Percentiles rank a stretch among this genome's conserved stretches.
These are phyloP conservation scores for Epinephelus fuscoguttatus DNA, from an alignment of 2,113 vertebrate species.

Conservation along the genomic window DNA sequence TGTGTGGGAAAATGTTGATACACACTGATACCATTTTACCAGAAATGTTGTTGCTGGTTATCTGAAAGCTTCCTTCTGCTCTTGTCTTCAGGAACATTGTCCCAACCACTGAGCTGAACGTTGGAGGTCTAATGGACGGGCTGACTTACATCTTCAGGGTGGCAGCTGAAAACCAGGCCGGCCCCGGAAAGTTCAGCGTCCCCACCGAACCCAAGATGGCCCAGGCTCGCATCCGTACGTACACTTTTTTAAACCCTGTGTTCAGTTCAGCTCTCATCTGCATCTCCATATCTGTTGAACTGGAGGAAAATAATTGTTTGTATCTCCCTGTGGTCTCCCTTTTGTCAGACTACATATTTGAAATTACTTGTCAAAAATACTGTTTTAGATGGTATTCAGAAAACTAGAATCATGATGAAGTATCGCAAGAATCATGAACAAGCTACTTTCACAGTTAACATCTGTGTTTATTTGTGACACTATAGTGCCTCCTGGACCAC, in stretches of 20 bases:
- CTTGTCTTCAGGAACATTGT: slow-evolving; percentile 58
- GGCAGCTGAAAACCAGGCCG: slow-evolving; percentile 96
- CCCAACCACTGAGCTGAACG: slow-evolving; percentile 86
- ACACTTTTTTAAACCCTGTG: background rate
- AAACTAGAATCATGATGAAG: background rate
- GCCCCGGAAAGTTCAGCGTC: slow-evolving; percentile 94
- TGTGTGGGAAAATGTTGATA: background rate
- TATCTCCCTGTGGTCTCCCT: no score
- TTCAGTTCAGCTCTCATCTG: background rate
- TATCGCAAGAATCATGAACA: background rate
- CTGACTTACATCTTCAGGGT: slow-evolving; percentile 98
- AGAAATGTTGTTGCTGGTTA: background rate
- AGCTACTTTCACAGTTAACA: background rate
- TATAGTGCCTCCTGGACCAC: slow-evolving; percentile 95
- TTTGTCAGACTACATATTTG: background rate
- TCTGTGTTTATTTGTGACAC: background rate
- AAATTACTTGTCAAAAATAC: background rate
- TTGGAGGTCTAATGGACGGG: slow-evolving; percentile 92
- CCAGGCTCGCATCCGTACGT: slow-evolving; percentile 92
- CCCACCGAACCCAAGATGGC: slow-evolving; percentile 96
- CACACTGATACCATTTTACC: no score
- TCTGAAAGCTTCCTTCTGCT: background rate
- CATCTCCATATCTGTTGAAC: background rate
- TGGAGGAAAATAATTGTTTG: background rate
- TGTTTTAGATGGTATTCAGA: background rate